These are phyloP conservation scores for Galeopterus variegatus DNA, from an alignment of 2,113 vertebrate genomes.

Conservation along the genomic window DNA sequence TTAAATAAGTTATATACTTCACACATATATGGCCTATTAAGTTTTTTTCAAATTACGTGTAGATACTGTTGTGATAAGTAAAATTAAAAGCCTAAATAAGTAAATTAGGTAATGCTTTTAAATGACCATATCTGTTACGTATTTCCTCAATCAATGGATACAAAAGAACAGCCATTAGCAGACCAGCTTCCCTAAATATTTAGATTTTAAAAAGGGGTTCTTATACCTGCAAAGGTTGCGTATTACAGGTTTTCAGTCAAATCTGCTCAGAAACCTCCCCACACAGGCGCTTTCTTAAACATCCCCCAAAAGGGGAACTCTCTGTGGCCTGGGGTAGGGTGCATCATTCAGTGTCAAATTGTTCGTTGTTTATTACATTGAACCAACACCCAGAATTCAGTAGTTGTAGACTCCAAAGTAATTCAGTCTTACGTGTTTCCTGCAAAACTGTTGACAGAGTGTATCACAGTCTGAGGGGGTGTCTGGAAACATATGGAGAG, in stretches of 20 bases:
- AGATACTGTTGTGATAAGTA: background rate
- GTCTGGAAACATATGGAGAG: slow-evolving; percentile 5
- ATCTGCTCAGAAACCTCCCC: background rate
- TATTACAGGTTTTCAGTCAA: slow-evolving; percentile 37
- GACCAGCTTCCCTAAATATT: slow-evolving; percentile 44
- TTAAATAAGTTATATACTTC: slow-evolving; percentile 8
- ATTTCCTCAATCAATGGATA: background rate
- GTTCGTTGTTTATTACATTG: background rate
- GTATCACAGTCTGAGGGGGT: background rate
- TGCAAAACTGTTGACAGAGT: background rate
- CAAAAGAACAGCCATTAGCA: slow-evolving; percentile 22
- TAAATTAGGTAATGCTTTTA: slow-evolving; percentile 14
- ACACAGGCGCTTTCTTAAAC: background rate
- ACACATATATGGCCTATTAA: background rate
- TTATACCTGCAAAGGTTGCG: slow-evolving; percentile 5
- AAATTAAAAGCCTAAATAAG: slow-evolving; percentile 41
- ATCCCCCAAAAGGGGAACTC: background rate
- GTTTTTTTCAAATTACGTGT: slow-evolving; percentile 32
- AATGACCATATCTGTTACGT: slow-evolving; percentile 24
- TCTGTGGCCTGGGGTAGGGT: background rate
- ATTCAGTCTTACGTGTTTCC: slow-evolving; percentile 41
- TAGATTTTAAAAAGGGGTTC: background rate
- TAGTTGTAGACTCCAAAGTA: background rate
- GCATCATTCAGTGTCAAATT: background rate
- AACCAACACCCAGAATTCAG: slow-evolving; percentile 14